These are phyloP conservation scores for Smutsia temminckii DNA, from an alignment of 2,797 vertebrate species.

Conservation along the genomic window DNA sequence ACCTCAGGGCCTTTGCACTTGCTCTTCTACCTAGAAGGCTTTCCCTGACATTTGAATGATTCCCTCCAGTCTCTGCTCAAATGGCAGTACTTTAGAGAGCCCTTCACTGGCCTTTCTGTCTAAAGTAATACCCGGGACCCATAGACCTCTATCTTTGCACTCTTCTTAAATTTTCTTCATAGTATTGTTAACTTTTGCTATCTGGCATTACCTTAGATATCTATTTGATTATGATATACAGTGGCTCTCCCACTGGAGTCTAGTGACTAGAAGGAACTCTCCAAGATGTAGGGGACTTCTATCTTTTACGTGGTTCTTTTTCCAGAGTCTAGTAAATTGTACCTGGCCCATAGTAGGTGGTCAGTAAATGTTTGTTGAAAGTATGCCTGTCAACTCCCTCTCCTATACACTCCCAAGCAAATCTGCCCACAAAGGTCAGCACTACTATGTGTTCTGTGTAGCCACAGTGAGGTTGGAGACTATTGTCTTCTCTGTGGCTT, in stretches of 20 bases:
- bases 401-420: neutral
- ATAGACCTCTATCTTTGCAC: neutral
- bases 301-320: neutral
- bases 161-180: conserved; percentile 13
- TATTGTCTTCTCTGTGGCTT: neutral
- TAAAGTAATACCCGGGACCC: neutral
- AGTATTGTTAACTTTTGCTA: neutral
- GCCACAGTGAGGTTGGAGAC: neutral
- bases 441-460: neutral
- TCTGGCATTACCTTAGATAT: neutral
- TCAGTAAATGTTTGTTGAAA: conserved; percentile 23
- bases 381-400: neutral
- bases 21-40: neutral
- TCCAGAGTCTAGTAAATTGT: neutral
- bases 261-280: neutral
- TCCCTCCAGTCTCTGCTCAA: neutral
- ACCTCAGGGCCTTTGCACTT: conserved; percentile 16
- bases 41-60: neutral
- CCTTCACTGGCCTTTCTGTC: neutral
- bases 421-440: neutral
- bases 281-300: neutral
- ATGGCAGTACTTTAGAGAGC: neutral
- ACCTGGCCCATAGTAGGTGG: neutral
- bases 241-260: neutral
- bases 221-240: neutral